Evolutionary conservation across 1,140 invertebrate species (phyloP).

Genomic region (Colletes latitarsis): DNA sequence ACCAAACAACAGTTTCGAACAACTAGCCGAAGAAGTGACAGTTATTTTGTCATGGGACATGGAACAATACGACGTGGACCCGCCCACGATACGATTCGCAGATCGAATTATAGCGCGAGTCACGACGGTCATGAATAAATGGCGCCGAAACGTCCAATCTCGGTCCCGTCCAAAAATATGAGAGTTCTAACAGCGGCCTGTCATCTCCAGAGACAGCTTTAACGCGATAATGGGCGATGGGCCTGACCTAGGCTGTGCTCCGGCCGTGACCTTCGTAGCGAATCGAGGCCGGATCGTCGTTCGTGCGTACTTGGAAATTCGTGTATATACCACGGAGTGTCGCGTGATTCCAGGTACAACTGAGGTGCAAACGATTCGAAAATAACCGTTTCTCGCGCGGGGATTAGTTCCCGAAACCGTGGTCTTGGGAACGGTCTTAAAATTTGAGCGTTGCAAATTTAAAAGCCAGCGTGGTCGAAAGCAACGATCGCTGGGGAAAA

Average conservation of each 20-base stretch:
- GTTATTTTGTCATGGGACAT: neutral
- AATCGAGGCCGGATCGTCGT: constrained; percentile 68
- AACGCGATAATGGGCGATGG: constrained; percentile 76
- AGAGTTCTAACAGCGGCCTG: constrained; percentile 63
- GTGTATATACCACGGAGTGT: neutral
- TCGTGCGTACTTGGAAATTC: constrained; percentile 46
- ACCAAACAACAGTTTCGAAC: no score
- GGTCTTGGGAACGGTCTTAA: no score
- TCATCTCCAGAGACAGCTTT: constrained; percentile 66
- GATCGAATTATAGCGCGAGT: neutral
- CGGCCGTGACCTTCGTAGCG: constrained; percentile 78
- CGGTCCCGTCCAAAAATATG: constrained; percentile 49
- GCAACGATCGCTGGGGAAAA: no score
- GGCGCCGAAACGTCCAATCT: constrained; percentile 6
- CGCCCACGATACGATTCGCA: neutral
- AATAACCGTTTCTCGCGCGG: neutral
- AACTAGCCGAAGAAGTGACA: no score
- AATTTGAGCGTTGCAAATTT: no score
- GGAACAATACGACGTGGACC: neutral
- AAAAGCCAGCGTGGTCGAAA: no score
- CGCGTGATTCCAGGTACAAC: no score
- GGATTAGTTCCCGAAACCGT: no score
- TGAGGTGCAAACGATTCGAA: no score
- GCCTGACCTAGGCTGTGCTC: constrained; percentile 78
- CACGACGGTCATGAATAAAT: neutral